Evolutionary conservation across 2,888 invertebrate species (phyloP), one percentile per base, ranked within the genome.

Genomic region (Synergus japonicus): DNA sequence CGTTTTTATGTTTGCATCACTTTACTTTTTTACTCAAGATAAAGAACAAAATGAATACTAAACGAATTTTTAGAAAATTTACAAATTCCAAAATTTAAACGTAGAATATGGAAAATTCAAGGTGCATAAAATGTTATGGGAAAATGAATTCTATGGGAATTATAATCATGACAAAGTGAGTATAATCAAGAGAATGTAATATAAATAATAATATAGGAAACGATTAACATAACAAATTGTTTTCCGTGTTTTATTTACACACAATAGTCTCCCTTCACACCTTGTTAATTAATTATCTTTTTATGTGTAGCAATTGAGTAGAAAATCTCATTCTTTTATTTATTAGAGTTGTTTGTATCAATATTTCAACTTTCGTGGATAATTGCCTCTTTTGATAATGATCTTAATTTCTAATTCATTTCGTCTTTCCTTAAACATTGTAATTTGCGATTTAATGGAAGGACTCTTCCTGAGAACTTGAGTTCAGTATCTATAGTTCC

Each of bases 401-500:
- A 69, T 44, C 49, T 44, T 54, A 10, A 54, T 73, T 69, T 67
- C 54, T 66, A 43, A 76, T 66, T 13, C 18, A 63, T 10, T 29
- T 43, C 65, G 43, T 29, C 65, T 76, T 76, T 78, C 67, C 76
- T 18, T 22, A 22, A 60, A 60, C 22, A 60, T 60, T 60, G 18
- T 60, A 12, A 60, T 60, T 60, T 22, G 9, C 4, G 22, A 22
- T 60, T 60, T 60, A 60, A 60, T 60, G 10, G 4, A 22, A 60
- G 60, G 22, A 60, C 4, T 60, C 58, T 22, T 9, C 18, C 18
- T 22, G 12, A 60, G 22, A 60, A 18, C 12, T 10, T 60, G 12
- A 7, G 58, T 22, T 60, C 22, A 69, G 49, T 4, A 49, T 73
- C n/a, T 49, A 78, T 76, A 65, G 29, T 80, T 82, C 79, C 79